Evolutionary conservation across 2,797 vertebrate genomes (phyloP), one percentile per base, ranked within the genome.

Genomic region (Anguilla megastoma): DNA sequence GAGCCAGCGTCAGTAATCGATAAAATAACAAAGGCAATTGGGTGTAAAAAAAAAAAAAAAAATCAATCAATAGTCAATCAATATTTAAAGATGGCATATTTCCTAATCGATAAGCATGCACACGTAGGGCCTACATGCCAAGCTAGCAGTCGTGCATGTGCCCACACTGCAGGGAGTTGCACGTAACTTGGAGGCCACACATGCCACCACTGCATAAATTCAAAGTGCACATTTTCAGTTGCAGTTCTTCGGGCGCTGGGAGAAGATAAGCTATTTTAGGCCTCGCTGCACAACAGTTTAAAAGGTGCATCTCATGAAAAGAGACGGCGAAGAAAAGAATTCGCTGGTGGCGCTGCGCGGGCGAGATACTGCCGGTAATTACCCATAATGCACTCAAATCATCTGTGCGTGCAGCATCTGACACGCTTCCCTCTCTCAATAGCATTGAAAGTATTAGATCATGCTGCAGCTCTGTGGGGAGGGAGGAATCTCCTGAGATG

Each of bases 251-350:
- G 21, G 84, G 84, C n/a, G 10, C 52, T 21, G 12, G 80, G n/a
- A 52, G 83, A 58, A 21, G 83, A 85, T 82, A n/a, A 82, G 54
- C 56, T 85, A 85, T 85, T 85, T 85, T 85, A 85, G 60, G 84
- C 84, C 54, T 60, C 24, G 8, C 79, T n/a, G 21, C 45, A 50
- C 18, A 56, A 58, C 50, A 30, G 50, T 52, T 83, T 83, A 83
- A 83, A 71, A 83, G 80, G n/a, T 56, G 83, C 50, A 56, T 14
- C 79, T 82, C 79, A 82, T 82, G 74, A 79, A 79, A 50, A 76
- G 79, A n/a, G 41, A 27, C 18, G 27, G 18, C 18, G 24, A 48
- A 24, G 3, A 45, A 52, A 82, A 82, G 79, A 82, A 82, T 50
- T 50, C 18, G 7, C 45, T 50, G 45, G 18, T n/a, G 50, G 45